These are phyloP conservation scores for Pipistrellus pipistrellus DNA, from an alignment of 2,797 vertebrate species.

Conservation along the genomic window DNA sequence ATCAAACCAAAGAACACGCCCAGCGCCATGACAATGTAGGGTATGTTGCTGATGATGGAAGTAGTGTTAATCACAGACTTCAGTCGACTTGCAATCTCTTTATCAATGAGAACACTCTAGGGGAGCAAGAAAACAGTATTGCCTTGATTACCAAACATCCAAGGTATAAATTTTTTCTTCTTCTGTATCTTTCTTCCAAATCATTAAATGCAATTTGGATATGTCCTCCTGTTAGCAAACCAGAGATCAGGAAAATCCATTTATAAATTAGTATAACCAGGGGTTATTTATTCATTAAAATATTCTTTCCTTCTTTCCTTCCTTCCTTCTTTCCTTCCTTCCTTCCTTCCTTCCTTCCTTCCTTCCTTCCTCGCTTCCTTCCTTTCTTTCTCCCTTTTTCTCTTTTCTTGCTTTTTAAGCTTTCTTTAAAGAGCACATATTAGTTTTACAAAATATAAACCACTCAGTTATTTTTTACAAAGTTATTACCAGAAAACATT, in stretches of 20 bases:
- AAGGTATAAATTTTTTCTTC: background rate
- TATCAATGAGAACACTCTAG: slow-evolving; percentile 95
- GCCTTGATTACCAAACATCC: background rate
- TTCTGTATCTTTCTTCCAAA: background rate
- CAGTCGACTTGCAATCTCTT: slow-evolving; percentile 90
- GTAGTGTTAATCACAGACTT: slow-evolving; percentile 83
- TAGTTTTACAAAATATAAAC: slow-evolving; percentile 26
- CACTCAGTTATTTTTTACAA: background rate
- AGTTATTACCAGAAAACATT: background rate
- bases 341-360: too few relatives aligned
- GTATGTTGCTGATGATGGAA: slow-evolving; percentile 92
- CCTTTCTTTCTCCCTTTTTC: too few relatives aligned
- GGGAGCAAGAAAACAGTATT: slow-evolving; percentile 19
- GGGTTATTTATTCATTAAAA: background rate
- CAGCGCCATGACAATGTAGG: slow-evolving; percentile 94
- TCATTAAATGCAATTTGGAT: slow-evolving; percentile 16
- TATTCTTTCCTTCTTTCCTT: background rate
- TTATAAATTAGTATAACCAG: slow-evolving; percentile 34
- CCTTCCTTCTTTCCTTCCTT: background rate
- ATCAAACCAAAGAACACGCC: slow-evolving; percentile 92
- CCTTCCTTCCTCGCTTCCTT: background rate
- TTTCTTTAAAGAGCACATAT: background rate
- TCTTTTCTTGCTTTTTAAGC: background rate
- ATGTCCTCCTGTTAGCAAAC: background rate
- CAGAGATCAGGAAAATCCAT: slow-evolving; percentile 33